Conservation (phyloP, 2,797 vertebrate species). For the Lithobates sylvaticus region DNA sequence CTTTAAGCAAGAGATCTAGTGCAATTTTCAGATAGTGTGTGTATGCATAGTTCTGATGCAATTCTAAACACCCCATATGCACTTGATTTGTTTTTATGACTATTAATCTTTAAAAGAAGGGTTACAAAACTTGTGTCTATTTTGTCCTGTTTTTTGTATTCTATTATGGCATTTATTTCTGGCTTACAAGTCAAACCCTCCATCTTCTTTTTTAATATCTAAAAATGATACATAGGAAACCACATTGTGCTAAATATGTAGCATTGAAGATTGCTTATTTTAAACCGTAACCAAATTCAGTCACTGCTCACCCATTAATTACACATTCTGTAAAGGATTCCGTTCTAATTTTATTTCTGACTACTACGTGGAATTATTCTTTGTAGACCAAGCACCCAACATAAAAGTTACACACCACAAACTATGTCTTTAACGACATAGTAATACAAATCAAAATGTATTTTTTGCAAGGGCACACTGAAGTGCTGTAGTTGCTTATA, state of each 20-base stretch:
- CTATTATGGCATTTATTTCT: constrained; percentile 36
- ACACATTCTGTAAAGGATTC: constrained; percentile 56
- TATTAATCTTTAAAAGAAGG: not conserved
- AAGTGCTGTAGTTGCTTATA: not conserved
- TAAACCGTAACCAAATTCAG: constrained; percentile 45
- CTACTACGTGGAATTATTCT: constrained; percentile 46
- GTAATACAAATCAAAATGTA: not conserved
- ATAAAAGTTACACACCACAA: constrained; percentile 34
- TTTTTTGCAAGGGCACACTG: not conserved
- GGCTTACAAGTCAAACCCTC: constrained; percentile 48
- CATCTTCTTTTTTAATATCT: constrained; percentile 59
- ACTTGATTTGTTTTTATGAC: not conserved
- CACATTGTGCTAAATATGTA: constrained; percentile 56
- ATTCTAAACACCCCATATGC: not conserved
- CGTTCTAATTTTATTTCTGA: constrained; percentile 57
- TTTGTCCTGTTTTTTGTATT: constrained; percentile 22
- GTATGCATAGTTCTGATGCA: not conserved
- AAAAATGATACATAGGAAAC: constrained; percentile 60
- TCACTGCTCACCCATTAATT: constrained; percentile 58
- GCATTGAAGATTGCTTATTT: constrained; percentile 49
- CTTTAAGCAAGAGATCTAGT: too few species aligned
- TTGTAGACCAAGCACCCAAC: constrained; percentile 22
- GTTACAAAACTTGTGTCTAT: constrained; percentile 23
- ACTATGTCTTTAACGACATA: not conserved
- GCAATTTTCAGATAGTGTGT: too few species aligned